These are phyloP conservation scores for Thera britannica DNA, from an alignment of 2,888 invertebrate species.

Conservation along the genomic window DNA sequence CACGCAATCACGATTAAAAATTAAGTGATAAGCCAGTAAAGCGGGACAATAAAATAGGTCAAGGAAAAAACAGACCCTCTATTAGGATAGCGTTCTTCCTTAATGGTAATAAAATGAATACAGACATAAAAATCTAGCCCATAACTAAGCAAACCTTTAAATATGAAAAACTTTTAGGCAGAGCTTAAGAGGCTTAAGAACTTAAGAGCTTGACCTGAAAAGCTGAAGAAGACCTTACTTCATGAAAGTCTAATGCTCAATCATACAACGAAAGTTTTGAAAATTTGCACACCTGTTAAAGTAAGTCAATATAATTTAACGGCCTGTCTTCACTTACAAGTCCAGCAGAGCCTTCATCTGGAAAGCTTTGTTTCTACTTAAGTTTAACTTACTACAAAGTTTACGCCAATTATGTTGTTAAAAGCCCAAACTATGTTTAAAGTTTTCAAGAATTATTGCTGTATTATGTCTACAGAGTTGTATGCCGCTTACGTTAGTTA, in stretches of 20 bases:
- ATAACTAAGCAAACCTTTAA: too few species aligned
- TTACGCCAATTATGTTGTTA: constrained; percentile 47
- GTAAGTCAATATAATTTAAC: constrained; percentile 22
- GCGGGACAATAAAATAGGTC: too few species aligned
- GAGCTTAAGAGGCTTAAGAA: too few species aligned
- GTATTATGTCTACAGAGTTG: constrained; percentile 41
- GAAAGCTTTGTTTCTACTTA: constrained; percentile 31
- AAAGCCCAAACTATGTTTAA: constrained; percentile 40
- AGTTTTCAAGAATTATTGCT: constrained; percentile 47
- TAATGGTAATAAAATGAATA: too few species aligned
- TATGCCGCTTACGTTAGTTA: constrained; percentile 36
- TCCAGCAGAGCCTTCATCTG: constrained; percentile 24
- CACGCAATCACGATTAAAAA: too few species aligned
- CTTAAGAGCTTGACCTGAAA: too few species aligned
- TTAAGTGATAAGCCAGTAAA: too few species aligned
- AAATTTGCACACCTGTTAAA: constrained; percentile 15
- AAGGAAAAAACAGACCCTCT: too few species aligned
- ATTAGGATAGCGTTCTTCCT: too few species aligned
- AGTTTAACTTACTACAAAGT: constrained; percentile 46
- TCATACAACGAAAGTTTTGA: constrained; percentile 14
- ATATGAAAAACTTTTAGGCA: too few species aligned
- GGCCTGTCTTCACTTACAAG: constrained; percentile 16
- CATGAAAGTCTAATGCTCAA: constrained; percentile 4
- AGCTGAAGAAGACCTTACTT: neutral
- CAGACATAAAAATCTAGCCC: too few species aligned